Conservation (phyloP, 2,888 invertebrate genomes). For the Acanthosepion esculentum region DNA sequence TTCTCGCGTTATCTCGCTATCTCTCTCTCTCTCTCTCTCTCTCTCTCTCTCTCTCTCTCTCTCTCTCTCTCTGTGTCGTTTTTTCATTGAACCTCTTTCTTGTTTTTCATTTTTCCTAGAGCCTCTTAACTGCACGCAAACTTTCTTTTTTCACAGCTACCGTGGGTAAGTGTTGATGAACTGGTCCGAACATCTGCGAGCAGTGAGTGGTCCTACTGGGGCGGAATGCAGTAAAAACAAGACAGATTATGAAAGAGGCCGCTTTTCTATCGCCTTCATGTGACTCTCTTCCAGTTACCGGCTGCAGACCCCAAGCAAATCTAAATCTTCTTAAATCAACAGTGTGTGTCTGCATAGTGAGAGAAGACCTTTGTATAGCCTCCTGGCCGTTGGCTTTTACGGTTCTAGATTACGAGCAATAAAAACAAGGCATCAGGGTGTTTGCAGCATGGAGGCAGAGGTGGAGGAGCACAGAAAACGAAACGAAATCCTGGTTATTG, state of each 20-base stretch:
- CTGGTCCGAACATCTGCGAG: slow-evolving; percentile 33
- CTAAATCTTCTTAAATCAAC: slow-evolving; percentile 1
- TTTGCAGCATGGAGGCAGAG: not conserved
- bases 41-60: not conserved
- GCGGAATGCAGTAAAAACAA: not conserved
- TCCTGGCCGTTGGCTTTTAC: slow-evolving; percentile 33
- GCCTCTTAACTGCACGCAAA: not conserved
- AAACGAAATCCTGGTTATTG: not conserved
- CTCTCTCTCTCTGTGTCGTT: no score
- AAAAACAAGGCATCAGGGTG: not conserved
- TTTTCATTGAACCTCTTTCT: no score
- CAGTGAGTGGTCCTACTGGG: not conserved
- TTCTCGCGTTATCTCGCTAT: not conserved
- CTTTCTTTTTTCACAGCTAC: not conserved
- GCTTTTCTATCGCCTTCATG: not conserved
- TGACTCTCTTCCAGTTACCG: slow-evolving; percentile 5
- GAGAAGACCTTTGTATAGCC: slow-evolving; percentile 7
- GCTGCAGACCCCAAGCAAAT: not conserved
- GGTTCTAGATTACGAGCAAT: not conserved
- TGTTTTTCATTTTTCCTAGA: no score
- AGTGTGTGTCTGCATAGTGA: not conserved
- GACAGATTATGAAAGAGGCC: slow-evolving; percentile 2
- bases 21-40: not conserved
- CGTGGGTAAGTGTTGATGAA: slow-evolving; percentile 3
- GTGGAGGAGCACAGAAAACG: not conserved